Evolutionary conservation across 1,140 invertebrate genomes (phyloP).

Genomic region (Drosophila sproati): DNA sequence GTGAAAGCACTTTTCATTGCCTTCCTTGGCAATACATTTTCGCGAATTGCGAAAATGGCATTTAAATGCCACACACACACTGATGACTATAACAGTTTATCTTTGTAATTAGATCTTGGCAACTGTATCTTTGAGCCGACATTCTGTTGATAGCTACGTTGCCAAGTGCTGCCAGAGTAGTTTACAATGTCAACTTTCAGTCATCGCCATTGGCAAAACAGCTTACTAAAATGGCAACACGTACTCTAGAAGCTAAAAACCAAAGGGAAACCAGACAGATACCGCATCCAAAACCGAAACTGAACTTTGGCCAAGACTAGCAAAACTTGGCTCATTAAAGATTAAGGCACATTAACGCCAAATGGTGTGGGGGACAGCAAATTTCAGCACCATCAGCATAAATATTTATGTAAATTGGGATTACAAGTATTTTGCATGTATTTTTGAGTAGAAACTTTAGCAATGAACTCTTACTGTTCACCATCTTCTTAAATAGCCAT

Average conservation of each 20-base stretch:
- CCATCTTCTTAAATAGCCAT: conserved; percentile 53
- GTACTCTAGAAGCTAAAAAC: conserved; percentile 30
- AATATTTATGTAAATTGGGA: conserved; percentile 83
- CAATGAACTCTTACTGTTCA: conserved; percentile 11
- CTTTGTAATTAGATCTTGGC: conserved; percentile 75
- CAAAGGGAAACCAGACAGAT: conserved; percentile 4
- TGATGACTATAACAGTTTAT: conserved; percentile 61
- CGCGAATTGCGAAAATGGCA: conserved; percentile 34
- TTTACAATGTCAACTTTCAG: conserved; percentile 52
- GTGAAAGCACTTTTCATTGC: conserved; percentile 9
- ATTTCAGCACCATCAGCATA: conserved; percentile 75
- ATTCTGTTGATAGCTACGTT: conserved; percentile 21
- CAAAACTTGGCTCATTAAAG: conserved; percentile 81
- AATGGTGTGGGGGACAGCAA: conserved; percentile 49
- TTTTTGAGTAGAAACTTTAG: conserved; percentile 48
- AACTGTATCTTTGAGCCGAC: conserved; percentile 33
- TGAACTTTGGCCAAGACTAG: conserved; percentile 36
- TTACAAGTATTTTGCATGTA: conserved; percentile 73
- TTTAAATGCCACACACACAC: conserved; percentile 50
- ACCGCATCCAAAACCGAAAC: conserved; percentile 10
- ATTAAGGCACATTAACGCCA: conserved; percentile 81
- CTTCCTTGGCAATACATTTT: conserved; percentile 22
- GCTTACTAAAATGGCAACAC: conserved; percentile 47
- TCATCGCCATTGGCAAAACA: conserved; percentile 36
- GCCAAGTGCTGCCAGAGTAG: conserved; percentile 49